Evolutionary conservation across 2,888 invertebrate genomes (phyloP), one percentile per base, ranked within the genome.

Genomic region (Heliconius hortense): DNA sequence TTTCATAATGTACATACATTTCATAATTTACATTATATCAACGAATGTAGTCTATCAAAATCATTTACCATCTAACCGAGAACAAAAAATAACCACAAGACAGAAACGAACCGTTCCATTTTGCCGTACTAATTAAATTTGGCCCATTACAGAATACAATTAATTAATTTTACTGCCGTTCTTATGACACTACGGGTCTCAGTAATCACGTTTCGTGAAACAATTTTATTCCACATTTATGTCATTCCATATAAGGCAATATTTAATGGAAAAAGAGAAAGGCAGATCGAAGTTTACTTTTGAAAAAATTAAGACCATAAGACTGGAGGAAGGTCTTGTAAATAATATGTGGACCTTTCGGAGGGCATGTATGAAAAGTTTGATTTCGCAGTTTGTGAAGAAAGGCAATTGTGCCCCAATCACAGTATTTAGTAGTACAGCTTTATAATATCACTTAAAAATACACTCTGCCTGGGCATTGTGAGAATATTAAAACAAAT

Each of bases 81-180:
- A 56, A n/a, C 69, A 69, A 69, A 56, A 69, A 56, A 35, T n/a
- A 35, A 56, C 56, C 56, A 35, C 56, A 31, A 69, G 68, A 31
- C 24, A 69, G 31, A n/a, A 56, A 56, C 56, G 24, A 56, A 56
- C 24, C 66, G 39, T 66, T 66, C 43, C 56, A n/a, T 69, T 69
- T 56, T n/a, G 35, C 31, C 56, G 21, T 69, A 56, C 56, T 69
- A 56, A 69, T 69, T 69, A 69, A 69, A 69, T 69, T 69, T 66
- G 31, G n/a, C n/a, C 69, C 35, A 69, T 69, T 56, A 69, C 69
- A 56, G 56, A 56, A 28, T 35, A 69, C 69, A 69, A 69, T 69
- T 69, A 69, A 69, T 69, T 69, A 69, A 69, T 69, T 69, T 56
- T 69, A 69, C 35, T 69, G 69, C n/a, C 35, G 69, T 69, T 56